phyloP scores from a whole-genome alignment of 1,140 invertebrate species.

The Hyposmocoma kahamanoa region DNA sequence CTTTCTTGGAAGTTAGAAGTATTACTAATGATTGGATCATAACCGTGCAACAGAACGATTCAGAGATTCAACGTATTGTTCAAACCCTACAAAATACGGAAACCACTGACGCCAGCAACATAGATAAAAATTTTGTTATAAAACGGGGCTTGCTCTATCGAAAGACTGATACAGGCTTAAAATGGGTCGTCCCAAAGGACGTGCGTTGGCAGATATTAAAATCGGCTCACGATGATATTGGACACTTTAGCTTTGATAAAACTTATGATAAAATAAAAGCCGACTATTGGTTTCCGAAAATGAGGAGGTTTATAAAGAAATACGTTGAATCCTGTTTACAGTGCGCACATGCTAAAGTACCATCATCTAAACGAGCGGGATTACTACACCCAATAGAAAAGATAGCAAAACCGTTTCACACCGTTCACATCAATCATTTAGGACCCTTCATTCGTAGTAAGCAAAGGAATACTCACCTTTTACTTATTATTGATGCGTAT shows the following conservation, averaged over 20 bases:
- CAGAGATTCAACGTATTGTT: neutral
- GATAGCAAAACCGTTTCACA: neutral
- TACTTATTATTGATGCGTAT: neutral
- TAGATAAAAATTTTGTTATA: neutral
- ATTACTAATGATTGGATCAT: neutral
- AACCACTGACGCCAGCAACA: neutral
- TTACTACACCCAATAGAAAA: neutral
- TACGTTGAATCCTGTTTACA: neutral
- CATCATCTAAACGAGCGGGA: neutral
- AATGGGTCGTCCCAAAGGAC: neutral
- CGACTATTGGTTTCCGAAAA: neutral
- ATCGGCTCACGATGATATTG: slow-evolving; percentile 8
- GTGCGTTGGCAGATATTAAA: slow-evolving; percentile 5
- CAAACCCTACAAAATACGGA: neutral
- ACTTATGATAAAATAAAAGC: neutral
- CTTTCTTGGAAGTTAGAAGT: neutral
- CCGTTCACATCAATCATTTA: neutral
- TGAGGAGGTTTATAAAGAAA: neutral
- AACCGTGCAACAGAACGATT: neutral
- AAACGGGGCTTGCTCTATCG: neutral
- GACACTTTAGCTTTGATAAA: slow-evolving; percentile 12
- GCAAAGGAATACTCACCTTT: neutral
- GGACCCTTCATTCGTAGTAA: neutral
- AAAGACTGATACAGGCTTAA: neutral
- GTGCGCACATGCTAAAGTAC: neutral